Percentiles rank a stretch among this genome's conserved stretches.
Evolutionary conservation across 2,797 vertebrate genomes (phyloP).

Genomic region (Myotis planiceps): DNA sequence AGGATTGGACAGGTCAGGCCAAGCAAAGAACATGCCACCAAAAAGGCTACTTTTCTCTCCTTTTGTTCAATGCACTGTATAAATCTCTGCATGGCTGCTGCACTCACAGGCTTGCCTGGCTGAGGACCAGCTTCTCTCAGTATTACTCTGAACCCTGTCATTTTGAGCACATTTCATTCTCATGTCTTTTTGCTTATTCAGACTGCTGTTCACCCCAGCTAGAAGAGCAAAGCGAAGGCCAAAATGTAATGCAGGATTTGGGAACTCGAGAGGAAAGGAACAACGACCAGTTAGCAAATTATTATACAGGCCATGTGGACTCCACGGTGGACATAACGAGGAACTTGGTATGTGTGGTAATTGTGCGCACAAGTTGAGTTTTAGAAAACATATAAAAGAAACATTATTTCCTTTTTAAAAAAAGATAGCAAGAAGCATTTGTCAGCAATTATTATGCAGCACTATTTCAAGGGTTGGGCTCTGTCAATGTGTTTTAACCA

Average conservation of each 20-base stretch:
- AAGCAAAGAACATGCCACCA: neutral
- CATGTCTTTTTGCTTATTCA: neutral
- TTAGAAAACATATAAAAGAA: slow-evolving; percentile 41
- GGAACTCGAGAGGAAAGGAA: neutral
- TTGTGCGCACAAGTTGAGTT: neutral
- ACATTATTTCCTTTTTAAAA: neutral
- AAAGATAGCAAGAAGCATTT: slow-evolving; percentile 30
- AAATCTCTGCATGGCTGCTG: neutral
- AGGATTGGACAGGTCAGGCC: neutral
- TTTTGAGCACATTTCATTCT: neutral
- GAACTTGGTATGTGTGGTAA: neutral
- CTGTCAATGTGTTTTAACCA: slow-evolving; percentile 22
- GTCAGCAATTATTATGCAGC: neutral
- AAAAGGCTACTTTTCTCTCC: neutral
- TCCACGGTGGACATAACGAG: neutral
- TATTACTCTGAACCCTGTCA: neutral
- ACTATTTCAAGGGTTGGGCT: neutral
- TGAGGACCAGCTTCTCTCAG: neutral
- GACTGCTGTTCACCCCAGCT: neutral
- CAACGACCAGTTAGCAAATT: neutral
- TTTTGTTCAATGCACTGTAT: neutral
- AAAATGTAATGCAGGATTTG: neutral
- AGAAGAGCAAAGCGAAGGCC: neutral
- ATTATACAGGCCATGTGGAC: neutral
- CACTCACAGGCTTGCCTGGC: neutral